Percentiles rank a stretch among this genome's conserved stretches.
Conservation (phyloP, 2,797 vertebrate genomes). For the Alectoris magna region DNA sequence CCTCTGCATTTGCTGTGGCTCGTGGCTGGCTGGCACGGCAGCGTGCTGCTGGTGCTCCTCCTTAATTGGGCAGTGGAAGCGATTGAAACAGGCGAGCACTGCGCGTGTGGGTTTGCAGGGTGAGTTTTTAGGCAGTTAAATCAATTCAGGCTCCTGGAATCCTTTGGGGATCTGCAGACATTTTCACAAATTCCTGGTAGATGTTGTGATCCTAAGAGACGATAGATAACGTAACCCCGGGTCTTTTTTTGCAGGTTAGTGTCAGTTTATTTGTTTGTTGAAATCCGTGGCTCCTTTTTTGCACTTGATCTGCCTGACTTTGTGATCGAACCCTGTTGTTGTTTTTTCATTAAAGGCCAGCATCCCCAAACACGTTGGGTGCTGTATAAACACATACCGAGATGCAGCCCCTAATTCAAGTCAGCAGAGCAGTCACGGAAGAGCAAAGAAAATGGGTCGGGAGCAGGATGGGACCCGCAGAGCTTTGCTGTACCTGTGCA, state of each 20-base stretch:
- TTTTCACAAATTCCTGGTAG: conserved; percentile 54
- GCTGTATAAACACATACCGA: not conserved
- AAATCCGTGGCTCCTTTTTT: conserved; percentile 1
- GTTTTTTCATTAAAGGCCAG: not conserved
- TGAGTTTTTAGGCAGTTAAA: conserved; percentile 48
- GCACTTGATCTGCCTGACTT: not conserved
- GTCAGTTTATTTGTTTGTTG: conserved; percentile 14
- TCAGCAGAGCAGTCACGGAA: not conserved
- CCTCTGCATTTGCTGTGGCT: not conserved
- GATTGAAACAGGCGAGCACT: not conserved
- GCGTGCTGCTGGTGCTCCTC: not conserved
- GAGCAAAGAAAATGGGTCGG: not conserved
- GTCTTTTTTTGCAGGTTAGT: not conserved
- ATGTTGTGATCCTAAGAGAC: conserved; percentile 19
- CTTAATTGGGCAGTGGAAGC: not conserved
- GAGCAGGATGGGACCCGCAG: not conserved
- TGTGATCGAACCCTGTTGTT: not conserved
- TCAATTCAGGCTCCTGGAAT: conserved; percentile 30
- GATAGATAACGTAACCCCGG: conserved; percentile 23
- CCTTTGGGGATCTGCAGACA: conserved; percentile 32
- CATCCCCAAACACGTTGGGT: not conserved
- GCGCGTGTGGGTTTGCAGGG: not conserved
- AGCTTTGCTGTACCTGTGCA: not conserved
- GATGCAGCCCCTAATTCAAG: not conserved
- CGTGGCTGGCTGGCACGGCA: not conserved